phyloP scores from a whole-genome alignment of 2,113 vertebrate species.

The Craseonycteris thonglongyai region DNA sequence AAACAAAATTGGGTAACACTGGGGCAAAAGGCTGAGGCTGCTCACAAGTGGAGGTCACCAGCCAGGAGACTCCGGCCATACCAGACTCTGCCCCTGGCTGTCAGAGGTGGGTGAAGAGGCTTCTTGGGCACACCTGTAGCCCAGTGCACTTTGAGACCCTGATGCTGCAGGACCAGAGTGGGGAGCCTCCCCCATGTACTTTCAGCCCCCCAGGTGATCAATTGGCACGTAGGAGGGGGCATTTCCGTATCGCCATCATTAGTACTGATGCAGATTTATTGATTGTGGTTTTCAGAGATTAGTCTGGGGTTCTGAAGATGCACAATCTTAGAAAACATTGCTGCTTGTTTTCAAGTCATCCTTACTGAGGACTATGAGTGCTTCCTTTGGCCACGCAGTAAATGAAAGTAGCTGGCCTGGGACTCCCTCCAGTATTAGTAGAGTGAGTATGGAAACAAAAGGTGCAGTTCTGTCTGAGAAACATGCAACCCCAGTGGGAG shows the following conservation, averaged over 20 bases:
- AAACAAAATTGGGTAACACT: not conserved
- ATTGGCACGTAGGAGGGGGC: not conserved
- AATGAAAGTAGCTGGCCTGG: not conserved
- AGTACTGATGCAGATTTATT: not conserved
- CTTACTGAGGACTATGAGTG: not conserved
- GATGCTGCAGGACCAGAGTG: not conserved
- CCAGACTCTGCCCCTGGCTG: not conserved
- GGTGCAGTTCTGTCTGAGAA: slow-evolving; percentile 11
- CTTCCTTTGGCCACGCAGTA: slow-evolving; percentile 11
- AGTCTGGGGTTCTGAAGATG: not conserved
- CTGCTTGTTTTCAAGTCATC: not conserved
- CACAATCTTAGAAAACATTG: not conserved
- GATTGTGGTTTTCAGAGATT: not conserved
- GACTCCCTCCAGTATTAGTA: not conserved
- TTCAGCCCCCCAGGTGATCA: not conserved
- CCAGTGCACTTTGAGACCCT: not conserved
- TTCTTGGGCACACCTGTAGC: not conserved
- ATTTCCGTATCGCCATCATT: not conserved
- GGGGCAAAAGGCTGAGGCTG: too few species aligned
- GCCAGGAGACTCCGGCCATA: not conserved
- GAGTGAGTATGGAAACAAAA: slow-evolving; percentile 6
- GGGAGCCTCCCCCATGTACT: not conserved
- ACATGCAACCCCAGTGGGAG: not conserved
- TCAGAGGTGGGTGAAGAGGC: not conserved
- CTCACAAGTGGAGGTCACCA: not conserved